Base-by-base conservation (phyloP, 2,888 invertebrate genomes). In the Platycheirus albimanus region DNA sequence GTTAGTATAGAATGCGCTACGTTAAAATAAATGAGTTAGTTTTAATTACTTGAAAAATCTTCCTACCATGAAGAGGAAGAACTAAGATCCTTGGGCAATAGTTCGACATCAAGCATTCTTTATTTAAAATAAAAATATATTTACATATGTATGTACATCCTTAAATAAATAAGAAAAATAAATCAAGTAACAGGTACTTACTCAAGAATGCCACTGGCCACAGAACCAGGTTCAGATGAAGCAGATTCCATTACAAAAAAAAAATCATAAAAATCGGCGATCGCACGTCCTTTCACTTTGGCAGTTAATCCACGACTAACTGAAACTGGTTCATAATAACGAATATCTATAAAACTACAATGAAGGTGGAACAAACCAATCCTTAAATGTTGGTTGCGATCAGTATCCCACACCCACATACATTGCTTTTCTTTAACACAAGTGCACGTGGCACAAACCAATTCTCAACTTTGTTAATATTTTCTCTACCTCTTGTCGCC, bases 31-130 rank as follows among this genome's bases (percentile, higher is more conserved):
- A 52, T 52, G 52, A 52, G 52, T 52, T 2, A 52, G 52, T 52
- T 52, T 52, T 33, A 52, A 52, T 52, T 52, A 52, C 52, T 52
- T 52, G 52, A 52, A 52, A 52, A 52, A 17, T 52, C 52, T 52
- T 33, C 33, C 52, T 30, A 33, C 17, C 33, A 52, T 33, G 33
- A 52, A 52, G 52, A 52, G 52, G 52, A 15, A 52, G 52, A 52
- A 52, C 17, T 52, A n/a, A n/a, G n/a, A 51, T 30, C 51, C 28
- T 51, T 51, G 28, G 13, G 51, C 51, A 51, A 28, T 11, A 51
- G 30, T 7, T 51, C 13, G 51, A 30, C 49, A 30, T 51, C 13
- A 51, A 51, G 30, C 51, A 51, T 51, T n/a, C 51, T 51, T 51
- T 51, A 30, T 28, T 51, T 30, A 6, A 51, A 51, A 11, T 30